Percentiles rank a stretch among this genome's conserved stretches.
phyloP scores from a whole-genome alignment of 2,113 vertebrate species.

The Ochotona princeps region DNA sequence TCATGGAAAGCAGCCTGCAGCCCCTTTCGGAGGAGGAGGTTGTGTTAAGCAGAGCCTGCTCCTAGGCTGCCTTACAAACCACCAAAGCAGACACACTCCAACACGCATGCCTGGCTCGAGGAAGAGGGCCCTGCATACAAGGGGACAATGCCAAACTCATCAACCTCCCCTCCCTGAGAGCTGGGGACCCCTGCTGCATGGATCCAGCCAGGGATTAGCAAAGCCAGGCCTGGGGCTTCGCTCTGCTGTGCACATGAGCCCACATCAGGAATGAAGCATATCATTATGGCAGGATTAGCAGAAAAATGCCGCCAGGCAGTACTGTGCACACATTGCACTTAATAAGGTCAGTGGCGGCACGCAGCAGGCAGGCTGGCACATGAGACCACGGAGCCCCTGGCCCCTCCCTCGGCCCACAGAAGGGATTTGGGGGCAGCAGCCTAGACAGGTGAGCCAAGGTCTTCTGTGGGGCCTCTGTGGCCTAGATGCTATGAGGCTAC shows the following conservation, averaged over 20 bases:
- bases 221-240: background rate
- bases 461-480: background rate
- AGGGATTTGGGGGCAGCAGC: background rate
- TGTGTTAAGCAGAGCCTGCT: fast-evolving
- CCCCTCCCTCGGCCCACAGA: background rate
- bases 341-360: conserved; percentile 64
- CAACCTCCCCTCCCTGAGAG: background rate
- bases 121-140: background rate
- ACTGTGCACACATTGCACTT: background rate
- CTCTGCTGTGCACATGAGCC: background rate
- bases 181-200: background rate
- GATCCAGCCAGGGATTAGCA: background rate
- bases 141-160: background rate
- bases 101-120: background rate
- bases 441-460: background rate
- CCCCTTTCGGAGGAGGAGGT: background rate
- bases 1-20: background rate
- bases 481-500: background rate
- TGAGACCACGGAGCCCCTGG: conserved; percentile 27
- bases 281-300: conserved; percentile 73
- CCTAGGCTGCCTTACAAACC: background rate
- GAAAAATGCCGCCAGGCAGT: conserved; percentile 50
- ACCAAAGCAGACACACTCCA: background rate
- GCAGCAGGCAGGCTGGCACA: conserved; percentile 65
- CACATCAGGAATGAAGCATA: conserved; percentile 47